Percentiles rank a stretch among this genome's conserved stretches.
These are phyloP conservation scores for Pedetes capensis DNA, from an alignment of 2,113 vertebrate genomes.

Conservation along the genomic window DNA sequence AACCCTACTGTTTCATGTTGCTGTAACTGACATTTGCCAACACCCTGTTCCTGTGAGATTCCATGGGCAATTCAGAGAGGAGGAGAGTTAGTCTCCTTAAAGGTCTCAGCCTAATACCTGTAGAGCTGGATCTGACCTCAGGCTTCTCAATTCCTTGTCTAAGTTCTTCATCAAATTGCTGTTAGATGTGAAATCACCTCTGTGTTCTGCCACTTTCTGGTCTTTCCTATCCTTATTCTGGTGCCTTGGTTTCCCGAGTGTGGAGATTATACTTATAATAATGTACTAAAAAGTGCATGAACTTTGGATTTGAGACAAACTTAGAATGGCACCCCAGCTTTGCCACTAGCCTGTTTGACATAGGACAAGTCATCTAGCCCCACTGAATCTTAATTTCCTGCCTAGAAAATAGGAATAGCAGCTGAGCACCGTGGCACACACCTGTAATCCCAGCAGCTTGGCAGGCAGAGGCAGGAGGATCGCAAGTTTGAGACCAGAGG, in stretches of 20 bases:
- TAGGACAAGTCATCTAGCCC: neutral
- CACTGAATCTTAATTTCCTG: neutral
- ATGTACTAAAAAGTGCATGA: neutral
- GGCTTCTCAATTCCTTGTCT: neutral
- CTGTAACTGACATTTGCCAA: neutral
- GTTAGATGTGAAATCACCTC: neutral
- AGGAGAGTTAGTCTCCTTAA: neutral
- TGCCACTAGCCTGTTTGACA: neutral
- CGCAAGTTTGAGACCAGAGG: too few relatives aligned
- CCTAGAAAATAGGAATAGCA: neutral
- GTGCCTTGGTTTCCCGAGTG: neutral
- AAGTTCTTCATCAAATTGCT: neutral
- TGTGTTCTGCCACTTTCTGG: neutral
- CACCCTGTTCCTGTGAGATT: neutral
- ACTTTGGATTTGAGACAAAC: neutral
- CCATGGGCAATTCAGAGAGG: neutral
- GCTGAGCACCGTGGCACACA: too few relatives aligned
- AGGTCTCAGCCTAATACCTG: neutral
- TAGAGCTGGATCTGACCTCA: neutral
- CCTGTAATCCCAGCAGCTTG: too few relatives aligned
- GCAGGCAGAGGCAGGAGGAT: too few relatives aligned
- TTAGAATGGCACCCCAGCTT: neutral
- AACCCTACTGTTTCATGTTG: neutral
- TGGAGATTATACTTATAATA: neutral
- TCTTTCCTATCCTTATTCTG: neutral